Evolutionary conservation across 2,888 invertebrate species (phyloP).

Genomic region (Leucophenga maculata): DNA sequence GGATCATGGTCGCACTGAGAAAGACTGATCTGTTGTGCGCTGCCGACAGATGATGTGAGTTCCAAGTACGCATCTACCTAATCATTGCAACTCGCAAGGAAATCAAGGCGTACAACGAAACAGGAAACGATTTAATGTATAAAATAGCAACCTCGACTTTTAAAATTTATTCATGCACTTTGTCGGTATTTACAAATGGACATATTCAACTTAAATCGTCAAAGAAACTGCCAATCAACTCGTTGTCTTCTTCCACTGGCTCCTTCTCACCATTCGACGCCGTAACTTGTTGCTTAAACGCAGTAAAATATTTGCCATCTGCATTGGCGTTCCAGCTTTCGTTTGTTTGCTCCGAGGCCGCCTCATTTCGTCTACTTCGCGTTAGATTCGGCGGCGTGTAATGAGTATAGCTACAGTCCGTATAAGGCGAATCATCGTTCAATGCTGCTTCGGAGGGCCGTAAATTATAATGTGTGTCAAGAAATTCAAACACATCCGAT

Average conservation of each 20-base stretch:
- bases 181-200: not conserved
- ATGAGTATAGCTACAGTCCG: slow-evolving; percentile 54
- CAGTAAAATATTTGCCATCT: slow-evolving; percentile 64
- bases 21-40: no score
- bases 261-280: not conserved
- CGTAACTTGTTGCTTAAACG: slow-evolving; percentile 50
- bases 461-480: slow-evolving; percentile 76
- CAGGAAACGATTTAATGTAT: no score
- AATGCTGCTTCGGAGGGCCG: slow-evolving; percentile 46
- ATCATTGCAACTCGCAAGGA: no score
- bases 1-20: no score
- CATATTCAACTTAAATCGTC: slow-evolving; percentile 44
- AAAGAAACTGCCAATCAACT: slow-evolving; percentile 55
- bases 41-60: no score
- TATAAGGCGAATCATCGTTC: slow-evolving; percentile 39
- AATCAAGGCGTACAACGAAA: no score
- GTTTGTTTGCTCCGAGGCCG: slow-evolving; percentile 15
- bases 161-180: no score
- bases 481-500: slow-evolving; percentile 80
- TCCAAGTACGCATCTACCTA: no score
- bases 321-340: slow-evolving; percentile 44
- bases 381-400: slow-evolving; percentile 47
- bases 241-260: slow-evolving; percentile 41
- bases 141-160: no score
- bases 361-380: slow-evolving; percentile 31